phyloP scores from a whole-genome alignment of 2,888 invertebrate genomes.

The Lobophora halterata region DNA sequence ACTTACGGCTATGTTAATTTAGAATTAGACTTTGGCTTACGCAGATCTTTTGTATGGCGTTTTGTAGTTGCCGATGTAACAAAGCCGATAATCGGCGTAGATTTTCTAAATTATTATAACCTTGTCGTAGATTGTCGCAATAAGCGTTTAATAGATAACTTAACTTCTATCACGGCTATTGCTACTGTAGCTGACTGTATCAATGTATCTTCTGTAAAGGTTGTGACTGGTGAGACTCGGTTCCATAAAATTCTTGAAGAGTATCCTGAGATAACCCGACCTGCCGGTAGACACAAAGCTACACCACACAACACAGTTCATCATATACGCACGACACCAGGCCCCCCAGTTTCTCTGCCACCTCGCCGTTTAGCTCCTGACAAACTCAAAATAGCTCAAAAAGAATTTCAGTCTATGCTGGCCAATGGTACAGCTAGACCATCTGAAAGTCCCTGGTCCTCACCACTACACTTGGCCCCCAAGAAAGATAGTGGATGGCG shows the following conservation, averaged over 20 bases:
- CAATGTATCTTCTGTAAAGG: constrained; percentile 12
- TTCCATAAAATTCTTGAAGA: not conserved
- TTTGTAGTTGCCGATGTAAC: constrained; percentile 13
- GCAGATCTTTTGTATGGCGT: constrained; percentile 10
- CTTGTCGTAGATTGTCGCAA: constrained; percentile 15
- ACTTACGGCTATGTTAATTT: constrained; percentile 9
- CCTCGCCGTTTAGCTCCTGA: constrained; percentile 16
- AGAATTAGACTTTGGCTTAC: constrained; percentile 7
- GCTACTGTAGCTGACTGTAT: not conserved
- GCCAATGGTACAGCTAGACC: constrained; percentile 1
- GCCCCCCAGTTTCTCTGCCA: constrained; percentile 13
- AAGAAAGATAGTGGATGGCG: constrained; percentile 18
- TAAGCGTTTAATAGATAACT: constrained; percentile 3
- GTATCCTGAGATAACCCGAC: not conserved
- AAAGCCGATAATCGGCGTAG: constrained; percentile 12
- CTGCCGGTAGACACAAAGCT: not conserved
- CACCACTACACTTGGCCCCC: constrained; percentile 11
- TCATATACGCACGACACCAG: constrained; percentile 20
- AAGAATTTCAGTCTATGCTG: constrained; percentile 7
- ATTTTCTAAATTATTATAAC: constrained; percentile 10
- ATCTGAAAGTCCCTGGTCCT: constrained; percentile 20
- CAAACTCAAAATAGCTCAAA: constrained; percentile 12
- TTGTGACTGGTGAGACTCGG: not conserved
- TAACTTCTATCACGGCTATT: not conserved
- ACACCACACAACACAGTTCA: constrained; percentile 15